Base-by-base conservation (phyloP, 2,888 invertebrate genomes). In the Flexamia atlantica region DNA sequence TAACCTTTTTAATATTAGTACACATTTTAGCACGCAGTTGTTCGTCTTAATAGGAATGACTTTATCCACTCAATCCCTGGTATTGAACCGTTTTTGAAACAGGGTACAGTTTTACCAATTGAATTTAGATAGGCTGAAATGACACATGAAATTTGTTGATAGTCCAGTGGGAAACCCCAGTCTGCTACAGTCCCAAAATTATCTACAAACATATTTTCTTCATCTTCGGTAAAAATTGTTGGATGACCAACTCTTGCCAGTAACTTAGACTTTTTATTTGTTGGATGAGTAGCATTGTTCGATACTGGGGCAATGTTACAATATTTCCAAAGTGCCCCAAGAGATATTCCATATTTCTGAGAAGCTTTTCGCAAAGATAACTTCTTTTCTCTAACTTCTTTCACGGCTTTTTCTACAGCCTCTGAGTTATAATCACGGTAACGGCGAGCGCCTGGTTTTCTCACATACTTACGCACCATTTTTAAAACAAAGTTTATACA, bases 151-250 rank as follows among this genome's bases (percentile, higher is more conserved):
- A 82, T n/a, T 23, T 70, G 25, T 42, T 28, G 28, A 23, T 82
- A 23, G 36, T n/a, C 46, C 30, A 82, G 25, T 25, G 82, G 70
- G 42, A 82, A 82, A 10, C 70, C 70, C 25, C 23, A 82, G 17
- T 82, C 70, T 20, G 23, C 25, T 30, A 82, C 42, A 14, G 20
- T 68, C 14, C 23, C 32, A 70, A 82, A 68, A 30, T 82, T 23
- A 17, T 36, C 40, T 23, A 30, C 42, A 70, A 82, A 82, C 12
- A 46, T 28, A 14, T 70, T 20, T 46, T 82, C 82, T 64, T 82
- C 64, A 9, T 68, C 82, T 17, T 68, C 40, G 23, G 42, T 40
- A 12, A 82, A 70, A 25, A 70, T 70, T 25, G 68, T 46, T 23
- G 68, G 82, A 23, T 46, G 53, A 14, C 82, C 82, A 42, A 40